phyloP scores from a whole-genome alignment of 2,797 vertebrate genomes.

The Meda fulgida region DNA sequence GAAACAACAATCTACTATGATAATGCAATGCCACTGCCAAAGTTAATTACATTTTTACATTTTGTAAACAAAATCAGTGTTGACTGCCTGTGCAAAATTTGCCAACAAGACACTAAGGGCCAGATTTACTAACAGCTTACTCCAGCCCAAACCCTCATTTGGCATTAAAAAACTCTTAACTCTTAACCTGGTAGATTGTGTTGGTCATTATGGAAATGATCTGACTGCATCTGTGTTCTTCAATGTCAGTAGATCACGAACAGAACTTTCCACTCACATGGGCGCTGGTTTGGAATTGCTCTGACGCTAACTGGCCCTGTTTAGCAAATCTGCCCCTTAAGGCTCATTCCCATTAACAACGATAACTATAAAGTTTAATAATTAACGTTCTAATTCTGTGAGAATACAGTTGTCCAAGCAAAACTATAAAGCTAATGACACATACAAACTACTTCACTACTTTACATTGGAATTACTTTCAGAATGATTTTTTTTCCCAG shows the following conservation, averaged over 20 bases:
- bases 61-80: conserved; percentile 4
- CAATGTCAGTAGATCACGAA: no score
- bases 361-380: not conserved
- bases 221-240: no score
- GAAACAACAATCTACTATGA: not conserved
- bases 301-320: no score
- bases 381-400: not conserved
- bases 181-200: no score
- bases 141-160: no score
- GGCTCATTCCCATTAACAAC: not conserved
- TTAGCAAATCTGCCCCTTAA: no score
- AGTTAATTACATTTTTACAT: not conserved
- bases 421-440: not conserved
- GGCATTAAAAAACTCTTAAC: no score
- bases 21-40: not conserved
- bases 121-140: no score
- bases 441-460: not conserved
- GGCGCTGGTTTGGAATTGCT: no score
- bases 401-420: not conserved
- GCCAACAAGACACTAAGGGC: not conserved
- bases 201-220: no score
- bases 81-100: not conserved
- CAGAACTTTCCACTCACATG: no score
- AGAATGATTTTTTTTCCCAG: not conserved
- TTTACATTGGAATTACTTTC: not conserved